Conservation (phyloP, 2,797 vertebrate genomes). For the Coregonus ussuriensis region DNA sequence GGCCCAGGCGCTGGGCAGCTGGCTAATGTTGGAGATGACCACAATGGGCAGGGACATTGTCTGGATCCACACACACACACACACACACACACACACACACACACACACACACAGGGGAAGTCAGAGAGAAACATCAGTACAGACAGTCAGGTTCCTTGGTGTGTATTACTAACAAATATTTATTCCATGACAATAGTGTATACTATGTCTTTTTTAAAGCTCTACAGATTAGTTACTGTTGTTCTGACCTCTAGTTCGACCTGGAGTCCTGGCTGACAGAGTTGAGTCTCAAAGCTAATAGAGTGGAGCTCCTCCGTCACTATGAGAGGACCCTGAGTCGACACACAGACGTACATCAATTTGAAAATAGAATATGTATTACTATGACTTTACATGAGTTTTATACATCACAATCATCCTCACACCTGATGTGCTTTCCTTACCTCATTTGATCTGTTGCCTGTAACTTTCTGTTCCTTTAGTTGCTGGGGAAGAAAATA, state of each 20-base stretch:
- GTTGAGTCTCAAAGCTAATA: conserved; percentile 80
- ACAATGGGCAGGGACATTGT: conserved; percentile 90
- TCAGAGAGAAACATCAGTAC: not conserved
- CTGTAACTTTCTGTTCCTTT: conserved; percentile 92
- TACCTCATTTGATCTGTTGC: conserved; percentile 92
- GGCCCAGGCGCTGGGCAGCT: conserved; percentile 96
- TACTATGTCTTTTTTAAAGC: not conserved
- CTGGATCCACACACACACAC: conserved; percentile 58
- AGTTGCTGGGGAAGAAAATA: conserved; percentile 81
- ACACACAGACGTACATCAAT: conserved; percentile 16
- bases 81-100: too few species aligned
- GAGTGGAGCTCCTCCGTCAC: conserved; percentile 70
- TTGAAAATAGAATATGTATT: not conserved
- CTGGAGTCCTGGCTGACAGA: conserved; percentile 85
- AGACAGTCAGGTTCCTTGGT: not conserved
- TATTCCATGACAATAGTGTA: not conserved
- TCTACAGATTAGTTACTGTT: not conserved
- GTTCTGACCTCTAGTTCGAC: conserved; percentile 85
- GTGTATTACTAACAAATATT: not conserved
- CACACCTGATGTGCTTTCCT: conserved; percentile 23
- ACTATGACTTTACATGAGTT: too few species aligned
- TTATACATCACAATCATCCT: too few species aligned
- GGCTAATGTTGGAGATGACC: conserved; percentile 96
- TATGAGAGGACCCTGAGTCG: conserved; percentile 61
- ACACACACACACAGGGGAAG: too few species aligned